These are phyloP conservation scores for Columbina picui DNA, from an alignment of 2,113 vertebrate genomes.

Conservation along the genomic window DNA sequence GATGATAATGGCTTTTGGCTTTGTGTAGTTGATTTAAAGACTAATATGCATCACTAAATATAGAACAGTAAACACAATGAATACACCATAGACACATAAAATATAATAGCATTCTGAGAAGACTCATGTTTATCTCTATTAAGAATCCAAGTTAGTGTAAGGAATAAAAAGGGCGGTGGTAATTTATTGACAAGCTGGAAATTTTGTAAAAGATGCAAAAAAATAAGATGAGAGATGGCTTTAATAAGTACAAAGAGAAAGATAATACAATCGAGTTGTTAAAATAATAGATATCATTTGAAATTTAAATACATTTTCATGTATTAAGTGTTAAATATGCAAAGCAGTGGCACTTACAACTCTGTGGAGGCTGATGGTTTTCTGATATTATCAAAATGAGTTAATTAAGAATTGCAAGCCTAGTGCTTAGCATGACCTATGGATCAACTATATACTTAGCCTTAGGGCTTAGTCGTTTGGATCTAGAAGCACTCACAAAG, in stretches of 20 bases:
- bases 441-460: neutral
- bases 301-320: neutral
- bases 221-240: neutral
- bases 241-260: neutral
- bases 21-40: neutral
- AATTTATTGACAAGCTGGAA: neutral
- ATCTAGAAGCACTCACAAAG: neutral
- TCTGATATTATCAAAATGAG: slow-evolving; percentile 37
- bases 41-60: neutral
- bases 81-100: neutral
- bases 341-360: slow-evolving; percentile 11
- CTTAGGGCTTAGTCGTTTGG: neutral
- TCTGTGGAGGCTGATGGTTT: neutral
- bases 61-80: neutral
- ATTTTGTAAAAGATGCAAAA: neutral
- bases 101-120: neutral
- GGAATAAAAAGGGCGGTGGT: neutral
- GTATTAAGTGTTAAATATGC: neutral
- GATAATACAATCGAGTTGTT: neutral
- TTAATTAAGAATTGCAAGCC: slow-evolving; percentile 42
- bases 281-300: neutral
- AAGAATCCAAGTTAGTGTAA: neutral
- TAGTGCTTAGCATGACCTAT: neutral
- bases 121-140: neutral
- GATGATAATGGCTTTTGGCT: neutral